Conservation (phyloP, 2,888 invertebrate genomes). For the Melanotus villosus region DNA sequence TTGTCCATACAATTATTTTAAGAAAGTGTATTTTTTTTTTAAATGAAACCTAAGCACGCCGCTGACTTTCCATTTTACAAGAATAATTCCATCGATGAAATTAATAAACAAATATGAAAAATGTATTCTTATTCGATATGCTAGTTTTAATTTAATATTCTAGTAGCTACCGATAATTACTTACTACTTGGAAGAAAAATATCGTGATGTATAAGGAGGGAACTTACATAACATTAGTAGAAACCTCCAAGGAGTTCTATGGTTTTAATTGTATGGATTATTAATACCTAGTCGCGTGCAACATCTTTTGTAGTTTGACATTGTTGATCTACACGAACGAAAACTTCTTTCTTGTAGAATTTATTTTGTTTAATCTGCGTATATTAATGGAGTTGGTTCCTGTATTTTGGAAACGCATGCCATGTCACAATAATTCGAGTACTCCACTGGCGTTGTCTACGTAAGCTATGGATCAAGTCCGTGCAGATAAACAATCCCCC, state of each 20-base stretch:
- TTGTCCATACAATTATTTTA: no score
- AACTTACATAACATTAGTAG: neutral
- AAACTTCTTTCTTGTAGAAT: neutral
- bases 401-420: conserved; percentile 17
- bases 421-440: conserved; percentile 27
- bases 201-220: neutral
- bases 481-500: conserved; percentile 47
- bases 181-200: no score
- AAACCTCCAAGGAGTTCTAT: conserved; percentile 4
- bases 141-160: no score
- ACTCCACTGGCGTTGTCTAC: conserved; percentile 12
- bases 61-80: no score
- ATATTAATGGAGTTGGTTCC: conserved; percentile 1
- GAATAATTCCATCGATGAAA: no score
- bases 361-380: neutral
- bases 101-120: no score
- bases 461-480: conserved; percentile 39
- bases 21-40: no score
- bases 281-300: conserved; percentile 7
- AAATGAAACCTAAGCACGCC: no score
- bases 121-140: no score
- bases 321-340: neutral
- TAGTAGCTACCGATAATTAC: no score
- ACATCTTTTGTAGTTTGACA: neutral
- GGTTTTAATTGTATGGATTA: conserved; percentile 2